Evolutionary conservation across 2,888 invertebrate genomes (phyloP).

Genomic region (Hyles lineata): DNA sequence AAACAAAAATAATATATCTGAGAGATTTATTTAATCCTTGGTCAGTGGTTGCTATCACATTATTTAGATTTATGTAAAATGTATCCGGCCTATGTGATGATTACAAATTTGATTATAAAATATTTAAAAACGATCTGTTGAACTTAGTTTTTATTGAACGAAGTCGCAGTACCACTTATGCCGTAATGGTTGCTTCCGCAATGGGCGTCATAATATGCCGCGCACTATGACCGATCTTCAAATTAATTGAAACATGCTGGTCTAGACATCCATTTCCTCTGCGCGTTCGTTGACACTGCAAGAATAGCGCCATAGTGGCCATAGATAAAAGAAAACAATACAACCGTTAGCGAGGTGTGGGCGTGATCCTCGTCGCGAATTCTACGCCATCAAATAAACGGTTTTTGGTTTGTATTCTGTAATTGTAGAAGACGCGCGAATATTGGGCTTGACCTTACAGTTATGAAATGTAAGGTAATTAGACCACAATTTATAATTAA

Average conservation of each 20-base stretch:
- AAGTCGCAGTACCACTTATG: slow-evolving; percentile 4
- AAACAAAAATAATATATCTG: too few relatives aligned
- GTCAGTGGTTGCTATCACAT: too few relatives aligned
- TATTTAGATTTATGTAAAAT: too few relatives aligned
- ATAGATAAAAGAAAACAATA: slow-evolving; percentile 21
- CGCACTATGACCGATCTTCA: slow-evolving; percentile 34
- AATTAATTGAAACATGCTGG: slow-evolving; percentile 49
- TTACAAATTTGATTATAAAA: too few relatives aligned
- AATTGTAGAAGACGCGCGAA: too few relatives aligned
- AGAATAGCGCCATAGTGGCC: slow-evolving; percentile 29
- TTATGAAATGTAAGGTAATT: too few relatives aligned
- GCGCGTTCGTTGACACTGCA: slow-evolving; percentile 58
- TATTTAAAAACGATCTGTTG: background rate
- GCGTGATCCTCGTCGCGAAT: background rate
- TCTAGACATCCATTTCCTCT: slow-evolving; percentile 65
- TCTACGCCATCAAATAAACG: background rate
- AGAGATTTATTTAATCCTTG: too few relatives aligned
- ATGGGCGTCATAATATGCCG: slow-evolving; percentile 15
- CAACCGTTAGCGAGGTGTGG: background rate
- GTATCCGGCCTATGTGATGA: too few relatives aligned
- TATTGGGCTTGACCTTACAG: too few relatives aligned
- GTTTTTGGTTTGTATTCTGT: background rate
- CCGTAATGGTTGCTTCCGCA: slow-evolving; percentile 34
- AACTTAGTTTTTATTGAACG: background rate
- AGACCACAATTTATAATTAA: too few relatives aligned